Evolutionary conservation across 1,140 invertebrate species (phyloP), one percentile per base, ranked within the genome.

Genomic region (Lepidurus packardi): DNA sequence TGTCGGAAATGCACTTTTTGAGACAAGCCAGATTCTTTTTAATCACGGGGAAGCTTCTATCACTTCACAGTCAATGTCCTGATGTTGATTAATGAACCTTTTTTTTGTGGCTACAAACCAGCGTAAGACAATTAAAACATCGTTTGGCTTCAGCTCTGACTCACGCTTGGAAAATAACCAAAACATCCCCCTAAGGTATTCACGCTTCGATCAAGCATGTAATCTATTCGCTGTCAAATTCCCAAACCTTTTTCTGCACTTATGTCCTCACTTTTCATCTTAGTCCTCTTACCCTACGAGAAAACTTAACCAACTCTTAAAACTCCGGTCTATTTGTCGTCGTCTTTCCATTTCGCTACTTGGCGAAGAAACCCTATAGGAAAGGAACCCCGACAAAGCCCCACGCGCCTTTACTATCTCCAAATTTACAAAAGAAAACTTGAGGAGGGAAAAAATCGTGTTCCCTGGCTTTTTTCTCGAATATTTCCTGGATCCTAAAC

Each of bases 171-270:
- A 65, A 65, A 65, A 65, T 13, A 65, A 65, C 6, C 53, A 65
- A 7, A 65, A 21, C 9, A 16, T 7, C 16, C 9, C 53, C 53
- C 4, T 16, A 7, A 21, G 53, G 13, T 65, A n/a, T 65, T 65
- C 53, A 65, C 53, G 53, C 53, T 65, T 65, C 53, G 53, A 65
- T 65, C 53, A 65, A 21, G 53, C 53, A 65, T 65, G 53, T 65
- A 65, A 65, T 65, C 53, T 65, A 65, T 65, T 65, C 21, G 16
- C 53, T 65, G 53, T 65, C 53, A 65, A 21, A 13, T n/a, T 65
- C 13, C 53, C 34, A 34, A 65, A n/a, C 21, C 21, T 65, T 13
- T 65, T 65, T 65, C 53, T 13, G 0, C 16, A 65, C 16, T n/a
- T 34, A 3, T 3, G 34, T 34, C 34, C 34, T 34, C 34, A 34